These are phyloP conservation scores for Drosophila imparisetae DNA, from an alignment of 2,888 invertebrate species.

Conservation along the genomic window DNA sequence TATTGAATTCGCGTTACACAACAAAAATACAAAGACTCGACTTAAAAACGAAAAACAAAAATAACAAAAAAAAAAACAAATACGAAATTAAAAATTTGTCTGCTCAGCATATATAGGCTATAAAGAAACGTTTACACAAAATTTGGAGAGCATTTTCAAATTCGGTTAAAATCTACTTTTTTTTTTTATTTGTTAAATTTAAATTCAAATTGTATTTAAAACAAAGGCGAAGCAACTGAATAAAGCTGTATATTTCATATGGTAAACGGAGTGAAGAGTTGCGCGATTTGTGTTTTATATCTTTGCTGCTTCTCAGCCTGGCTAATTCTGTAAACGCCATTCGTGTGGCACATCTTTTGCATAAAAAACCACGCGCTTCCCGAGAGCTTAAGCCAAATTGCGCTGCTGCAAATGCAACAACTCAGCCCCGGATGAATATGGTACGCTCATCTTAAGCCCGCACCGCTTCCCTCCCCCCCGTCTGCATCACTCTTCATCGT, in stretches of 20 bases:
- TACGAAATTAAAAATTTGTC: constrained; percentile 52
- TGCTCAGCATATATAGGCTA: constrained; percentile 74
- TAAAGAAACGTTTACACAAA: constrained; percentile 14
- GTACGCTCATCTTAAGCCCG: not conserved
- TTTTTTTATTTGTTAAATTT: constrained; percentile 54
- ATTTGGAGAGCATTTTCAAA: constrained; percentile 16
- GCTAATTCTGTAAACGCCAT: constrained; percentile 34
- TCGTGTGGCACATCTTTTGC: constrained; percentile 47
- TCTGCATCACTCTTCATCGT: constrained; percentile 13
- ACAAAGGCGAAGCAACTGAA: constrained; percentile 62
- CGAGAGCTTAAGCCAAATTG: constrained; percentile 50
- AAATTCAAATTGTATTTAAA: constrained; percentile 67
- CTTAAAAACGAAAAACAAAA: constrained; percentile 51
- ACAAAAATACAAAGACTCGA: constrained; percentile 71
- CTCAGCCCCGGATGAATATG: not conserved
- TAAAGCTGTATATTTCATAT: constrained; percentile 80
- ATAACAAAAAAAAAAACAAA: constrained; percentile 27
- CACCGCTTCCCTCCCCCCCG: not conserved
- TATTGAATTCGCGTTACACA: constrained; percentile 73
- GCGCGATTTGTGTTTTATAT: not conserved
- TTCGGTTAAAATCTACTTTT: constrained; percentile 19
- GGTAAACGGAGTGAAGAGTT: constrained; percentile 48
- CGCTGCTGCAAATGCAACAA: constrained; percentile 32
- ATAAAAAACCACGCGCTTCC: constrained; percentile 53
- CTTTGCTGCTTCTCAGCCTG: not conserved